These are phyloP conservation scores for Nineta flava DNA, from an alignment of 2,888 invertebrate genomes.

Conservation along the genomic window DNA sequence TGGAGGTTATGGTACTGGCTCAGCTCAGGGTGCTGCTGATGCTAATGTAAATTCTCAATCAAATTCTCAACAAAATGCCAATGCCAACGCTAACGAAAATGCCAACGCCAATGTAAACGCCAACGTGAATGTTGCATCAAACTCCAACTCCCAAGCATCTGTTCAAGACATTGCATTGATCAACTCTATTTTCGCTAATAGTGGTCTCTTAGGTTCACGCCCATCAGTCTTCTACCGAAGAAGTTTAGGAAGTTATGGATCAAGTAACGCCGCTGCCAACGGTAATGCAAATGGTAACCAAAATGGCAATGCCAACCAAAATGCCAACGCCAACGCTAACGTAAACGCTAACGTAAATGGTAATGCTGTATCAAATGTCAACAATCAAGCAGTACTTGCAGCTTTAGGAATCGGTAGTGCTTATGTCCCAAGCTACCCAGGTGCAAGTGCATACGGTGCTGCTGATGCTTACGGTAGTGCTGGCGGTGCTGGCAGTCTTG, in stretches of 20 bases:
- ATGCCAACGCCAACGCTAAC: not conserved
- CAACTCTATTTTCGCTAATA: not conserved
- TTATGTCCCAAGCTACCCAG: not conserved
- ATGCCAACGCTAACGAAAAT: not conserved
- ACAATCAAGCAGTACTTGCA: not conserved
- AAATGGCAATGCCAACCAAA: not conserved
- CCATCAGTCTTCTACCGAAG: not conserved
- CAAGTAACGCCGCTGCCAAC: not conserved
- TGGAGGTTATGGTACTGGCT: not conserved
- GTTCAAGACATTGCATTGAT: not conserved
- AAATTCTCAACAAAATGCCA: not conserved
- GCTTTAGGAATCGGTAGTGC: not conserved
- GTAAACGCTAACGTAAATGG: not conserved
- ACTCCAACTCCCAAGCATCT: not conserved
- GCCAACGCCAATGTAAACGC: slow-evolving; percentile 1
- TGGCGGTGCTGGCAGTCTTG: too few relatives aligned
- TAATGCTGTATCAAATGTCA: not conserved
- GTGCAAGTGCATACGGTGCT: not conserved
- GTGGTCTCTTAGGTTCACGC: not conserved
- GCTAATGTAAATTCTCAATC: not conserved
- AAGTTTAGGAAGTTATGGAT: not conserved
- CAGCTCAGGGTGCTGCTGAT: not conserved
- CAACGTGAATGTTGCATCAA: not conserved
- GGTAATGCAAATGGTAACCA: not conserved
- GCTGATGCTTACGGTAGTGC: not conserved